These are phyloP conservation scores for Cassiopea xamachana DNA, from an alignment of 30 jellyfish, hydroid and myxozoan genomes.

Conservation along the genomic window DNA sequence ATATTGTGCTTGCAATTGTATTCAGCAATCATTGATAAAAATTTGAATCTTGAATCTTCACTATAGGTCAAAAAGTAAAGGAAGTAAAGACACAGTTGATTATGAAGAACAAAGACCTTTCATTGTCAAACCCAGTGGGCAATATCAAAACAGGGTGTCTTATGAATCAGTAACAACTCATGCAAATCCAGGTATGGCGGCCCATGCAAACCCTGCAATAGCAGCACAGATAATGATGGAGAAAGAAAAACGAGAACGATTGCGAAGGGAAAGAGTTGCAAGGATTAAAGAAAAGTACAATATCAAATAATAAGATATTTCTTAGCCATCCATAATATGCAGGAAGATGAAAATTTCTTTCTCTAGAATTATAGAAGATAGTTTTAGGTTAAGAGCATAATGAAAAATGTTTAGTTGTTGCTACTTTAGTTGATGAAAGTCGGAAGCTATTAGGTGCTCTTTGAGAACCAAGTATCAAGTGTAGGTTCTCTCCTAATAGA, in stretches of 20 bases:
- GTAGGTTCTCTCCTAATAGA: no score
- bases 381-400: background rate
- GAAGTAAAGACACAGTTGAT: background rate
- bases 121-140: background rate
- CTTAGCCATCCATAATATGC: background rate
- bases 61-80: no score
- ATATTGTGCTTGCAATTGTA: no score
- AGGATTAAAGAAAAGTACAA: slow-evolving; percentile 50
- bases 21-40: no score
- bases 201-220: slow-evolving; percentile 42
- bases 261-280: slow-evolving; percentile 45
- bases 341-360: background rate
- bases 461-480: background rate
- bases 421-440: background rate
- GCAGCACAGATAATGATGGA: slow-evolving; percentile 49
- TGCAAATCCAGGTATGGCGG: slow-evolving; percentile 1
- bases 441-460: background rate
- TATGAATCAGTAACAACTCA: background rate
- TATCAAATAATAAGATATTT: background rate
- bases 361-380: background rate
- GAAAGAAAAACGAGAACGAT: slow-evolving; percentile 17
- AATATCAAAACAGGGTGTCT: background rate
- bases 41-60: no score
- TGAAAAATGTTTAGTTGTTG: background rate
- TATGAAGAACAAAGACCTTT: background rate